Evolutionary conservation across 37 sponge, comb jelly and placozoan genomes (phyloP), one percentile per base, ranked within the genome.

Genomic region (Spongilla lacustris): DNA sequence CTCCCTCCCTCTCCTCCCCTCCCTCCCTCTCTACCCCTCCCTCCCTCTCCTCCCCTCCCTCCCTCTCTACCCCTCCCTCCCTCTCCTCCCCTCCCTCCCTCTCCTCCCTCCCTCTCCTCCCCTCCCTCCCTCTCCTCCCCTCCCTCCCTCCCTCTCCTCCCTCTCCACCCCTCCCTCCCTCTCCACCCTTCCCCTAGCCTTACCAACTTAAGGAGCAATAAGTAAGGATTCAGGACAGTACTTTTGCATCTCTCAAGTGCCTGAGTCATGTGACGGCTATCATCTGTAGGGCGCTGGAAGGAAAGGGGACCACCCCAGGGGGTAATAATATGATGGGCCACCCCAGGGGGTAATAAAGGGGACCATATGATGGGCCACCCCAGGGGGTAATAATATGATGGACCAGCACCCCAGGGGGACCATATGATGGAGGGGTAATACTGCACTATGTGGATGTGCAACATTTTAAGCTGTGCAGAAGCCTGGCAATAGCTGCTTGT

Each of bases 231-330:
- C 2, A 96, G 84, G 4, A 93, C 96, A 33, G 78, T 89, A 38
- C 32, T 85, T 82, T 91, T 91, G 70, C 96, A 96, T 12, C 67
- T 82, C 32, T 88, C 72, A 74, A 96, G 84, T 70, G 96, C 96
- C 67, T 75, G 76, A 24, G 95, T 81, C 19, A 91, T 94, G 66
- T 33, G 26, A 66, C 68, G 34, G 36, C 86, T 83, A 34, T 58
- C 79, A 79, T 41, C 80, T 32, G 71, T 31, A 29, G 58, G 58
- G 1, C 58, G 58, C 58, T 58, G 58, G 1, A 58, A 58, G 8
- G 46, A 8, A 46, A 46, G 46, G 4, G 46, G 8, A 46, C 8
- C 46, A 46, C n/a, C n/a, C 41, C 3, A 9, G 41, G 41, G 3
- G 41, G 41, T 6, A 41, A 41, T 41, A 41, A 6, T 41, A 6